Evolutionary conservation across 2,113 vertebrate species (phyloP).

Genomic region (Haliaeetus leucogaster): DNA sequence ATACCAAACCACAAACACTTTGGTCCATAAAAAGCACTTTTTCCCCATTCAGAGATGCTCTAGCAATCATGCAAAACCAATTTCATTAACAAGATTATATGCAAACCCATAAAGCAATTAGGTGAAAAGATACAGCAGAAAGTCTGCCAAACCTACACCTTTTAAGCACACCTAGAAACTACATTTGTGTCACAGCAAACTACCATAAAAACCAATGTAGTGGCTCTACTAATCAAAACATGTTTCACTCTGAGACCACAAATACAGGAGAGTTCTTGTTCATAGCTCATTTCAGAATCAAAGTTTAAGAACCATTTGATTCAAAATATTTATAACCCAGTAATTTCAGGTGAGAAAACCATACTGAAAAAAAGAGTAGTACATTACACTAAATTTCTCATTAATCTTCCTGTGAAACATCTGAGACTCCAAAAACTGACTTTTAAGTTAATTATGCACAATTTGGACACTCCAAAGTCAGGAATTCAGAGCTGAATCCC

Average conservation of each 20-base stretch:
- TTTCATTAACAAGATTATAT: conserved; percentile 5
- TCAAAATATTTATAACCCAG: neutral
- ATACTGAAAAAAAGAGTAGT: neutral
- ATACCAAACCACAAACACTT: neutral
- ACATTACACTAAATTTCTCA: neutral
- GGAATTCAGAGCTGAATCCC: neutral
- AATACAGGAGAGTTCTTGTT: neutral
- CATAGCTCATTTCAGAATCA: neutral
- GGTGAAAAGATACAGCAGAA: neutral
- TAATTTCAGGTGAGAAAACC: conserved; percentile 5
- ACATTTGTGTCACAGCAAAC: neutral
- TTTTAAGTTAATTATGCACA: conserved; percentile 30
- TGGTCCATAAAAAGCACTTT: neutral
- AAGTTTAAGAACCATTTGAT: neutral
- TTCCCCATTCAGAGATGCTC: neutral
- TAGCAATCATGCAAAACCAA: neutral
- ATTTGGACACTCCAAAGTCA: conserved; percentile 1
- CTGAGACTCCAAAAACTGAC: neutral
- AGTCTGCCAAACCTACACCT: neutral
- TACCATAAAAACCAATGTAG: neutral
- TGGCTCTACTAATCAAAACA: neutral
- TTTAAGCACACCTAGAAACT: neutral
- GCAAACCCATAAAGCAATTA: neutral
- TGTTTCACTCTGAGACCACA: neutral
- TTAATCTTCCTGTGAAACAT: neutral